Percentiles rank a stretch among this genome's conserved stretches.
These are phyloP conservation scores for Microcebus murinus DNA, from an alignment of 2,113 vertebrate species.

Conservation along the genomic window DNA sequence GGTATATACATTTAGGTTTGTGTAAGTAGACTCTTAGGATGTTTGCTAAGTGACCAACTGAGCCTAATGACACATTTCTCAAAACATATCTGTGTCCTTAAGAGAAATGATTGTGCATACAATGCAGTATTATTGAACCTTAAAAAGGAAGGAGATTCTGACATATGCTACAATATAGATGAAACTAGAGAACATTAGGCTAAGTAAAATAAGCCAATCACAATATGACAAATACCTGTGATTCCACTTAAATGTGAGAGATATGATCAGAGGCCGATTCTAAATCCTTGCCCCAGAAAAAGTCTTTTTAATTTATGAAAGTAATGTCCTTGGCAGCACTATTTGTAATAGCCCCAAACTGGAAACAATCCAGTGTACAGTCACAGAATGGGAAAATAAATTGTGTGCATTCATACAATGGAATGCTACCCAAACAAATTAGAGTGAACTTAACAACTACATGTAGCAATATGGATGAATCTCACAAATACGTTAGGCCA, in stretches of 20 bases:
- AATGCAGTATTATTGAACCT: neutral
- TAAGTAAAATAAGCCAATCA: neutral
- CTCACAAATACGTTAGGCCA: conserved; percentile 4
- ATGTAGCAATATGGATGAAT: neutral
- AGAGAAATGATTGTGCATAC: neutral
- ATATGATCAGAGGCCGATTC: neutral
- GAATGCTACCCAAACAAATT: neutral
- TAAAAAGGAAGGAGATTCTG: neutral
- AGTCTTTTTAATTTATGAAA: neutral
- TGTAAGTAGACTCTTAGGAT: neutral
- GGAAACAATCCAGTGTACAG: neutral
- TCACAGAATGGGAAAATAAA: neutral
- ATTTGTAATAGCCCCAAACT: neutral
- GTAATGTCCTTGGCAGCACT: neutral
- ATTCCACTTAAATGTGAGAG: neutral
- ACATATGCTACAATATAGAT: neutral
- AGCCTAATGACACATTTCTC: neutral
- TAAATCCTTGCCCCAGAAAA: neutral
- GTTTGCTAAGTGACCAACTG: neutral
- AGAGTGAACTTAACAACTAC: neutral
- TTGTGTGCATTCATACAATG: neutral
- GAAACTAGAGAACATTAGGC: neutral
- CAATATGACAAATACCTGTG: neutral
- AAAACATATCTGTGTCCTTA: neutral
- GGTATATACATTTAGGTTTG: neutral